Evolutionary conservation across 2,797 vertebrate species (phyloP).

Genomic region (Anas flavirostris): DNA sequence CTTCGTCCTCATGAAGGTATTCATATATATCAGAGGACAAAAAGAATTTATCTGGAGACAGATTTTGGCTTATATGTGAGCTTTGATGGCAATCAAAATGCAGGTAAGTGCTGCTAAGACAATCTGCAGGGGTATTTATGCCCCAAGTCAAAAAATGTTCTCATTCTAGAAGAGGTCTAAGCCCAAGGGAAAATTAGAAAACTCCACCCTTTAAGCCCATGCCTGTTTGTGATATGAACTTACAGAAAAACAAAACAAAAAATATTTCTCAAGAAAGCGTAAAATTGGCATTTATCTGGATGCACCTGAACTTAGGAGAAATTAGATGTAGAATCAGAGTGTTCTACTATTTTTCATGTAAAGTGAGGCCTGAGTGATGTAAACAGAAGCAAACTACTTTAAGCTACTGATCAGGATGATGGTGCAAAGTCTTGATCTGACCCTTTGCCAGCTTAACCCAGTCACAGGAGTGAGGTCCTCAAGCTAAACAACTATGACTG

Average conservation of each 20-base stretch:
- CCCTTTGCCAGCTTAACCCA: neutral
- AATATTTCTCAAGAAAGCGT: neutral
- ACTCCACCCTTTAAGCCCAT: neutral
- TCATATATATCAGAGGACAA: slow-evolving; percentile 73
- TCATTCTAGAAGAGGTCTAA: neutral
- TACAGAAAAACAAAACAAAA: neutral
- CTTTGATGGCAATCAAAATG: slow-evolving; percentile 78
- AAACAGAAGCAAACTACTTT: neutral
- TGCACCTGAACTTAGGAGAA: neutral
- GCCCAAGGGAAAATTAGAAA: neutral
- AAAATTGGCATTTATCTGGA: neutral
- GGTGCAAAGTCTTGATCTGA: neutral
- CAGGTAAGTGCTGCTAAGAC: slow-evolving; percentile 76
- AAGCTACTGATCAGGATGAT: neutral
- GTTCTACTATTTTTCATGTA: neutral
- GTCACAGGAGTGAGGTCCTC: neutral
- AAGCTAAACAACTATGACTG: neutral
- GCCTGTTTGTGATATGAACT: neutral
- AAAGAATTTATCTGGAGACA: slow-evolving; percentile 80
- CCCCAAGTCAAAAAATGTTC: neutral
- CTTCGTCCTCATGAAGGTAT: slow-evolving; percentile 79
- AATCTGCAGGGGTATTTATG: neutral
- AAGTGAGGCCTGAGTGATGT: neutral
- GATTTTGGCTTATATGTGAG: slow-evolving; percentile 86
- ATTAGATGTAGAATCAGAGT: neutral